phyloP scores from a whole-genome alignment of 2,888 invertebrate genomes.

The Cancer borealis region DNA sequence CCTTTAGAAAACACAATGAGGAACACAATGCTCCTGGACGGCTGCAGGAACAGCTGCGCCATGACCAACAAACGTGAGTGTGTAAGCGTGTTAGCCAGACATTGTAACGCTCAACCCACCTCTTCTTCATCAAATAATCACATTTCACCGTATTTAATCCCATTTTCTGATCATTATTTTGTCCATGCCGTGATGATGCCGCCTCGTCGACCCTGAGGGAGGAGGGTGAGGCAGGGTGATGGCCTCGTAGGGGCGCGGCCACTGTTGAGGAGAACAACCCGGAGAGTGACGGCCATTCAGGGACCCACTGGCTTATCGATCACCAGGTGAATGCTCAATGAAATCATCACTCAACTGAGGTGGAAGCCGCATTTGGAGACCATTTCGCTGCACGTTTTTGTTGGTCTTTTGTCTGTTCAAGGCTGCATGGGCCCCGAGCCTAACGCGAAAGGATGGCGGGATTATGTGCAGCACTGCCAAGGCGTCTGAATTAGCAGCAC shows the following conservation, averaged over 20 bases:
- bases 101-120: not conserved
- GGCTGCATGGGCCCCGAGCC: constrained; percentile 28
- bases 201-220: not conserved
- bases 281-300: not conserved
- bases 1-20: not conserved
- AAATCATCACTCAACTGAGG: constrained; percentile 50
- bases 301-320: constrained; percentile 41
- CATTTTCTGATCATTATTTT: constrained; percentile 41
- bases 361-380: constrained; percentile 44
- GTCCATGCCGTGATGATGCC: not conserved
- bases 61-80: not conserved
- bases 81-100: not conserved
- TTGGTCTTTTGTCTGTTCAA: constrained; percentile 47
- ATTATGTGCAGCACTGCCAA: constrained; percentile 58
- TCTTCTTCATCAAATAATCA: constrained; percentile 46
- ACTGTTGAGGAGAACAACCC: not conserved
- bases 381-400: constrained; percentile 43
- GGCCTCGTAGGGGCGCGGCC: not conserved
- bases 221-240: not conserved
- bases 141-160: constrained; percentile 44
- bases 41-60: not conserved
- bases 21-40: not conserved
- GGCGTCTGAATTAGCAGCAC: constrained; percentile 34
- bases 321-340: constrained; percentile 56
- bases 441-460: constrained; percentile 56